phyloP scores from a whole-genome alignment of 1,140 invertebrate genomes.

The Contarinia nasturtii region DNA sequence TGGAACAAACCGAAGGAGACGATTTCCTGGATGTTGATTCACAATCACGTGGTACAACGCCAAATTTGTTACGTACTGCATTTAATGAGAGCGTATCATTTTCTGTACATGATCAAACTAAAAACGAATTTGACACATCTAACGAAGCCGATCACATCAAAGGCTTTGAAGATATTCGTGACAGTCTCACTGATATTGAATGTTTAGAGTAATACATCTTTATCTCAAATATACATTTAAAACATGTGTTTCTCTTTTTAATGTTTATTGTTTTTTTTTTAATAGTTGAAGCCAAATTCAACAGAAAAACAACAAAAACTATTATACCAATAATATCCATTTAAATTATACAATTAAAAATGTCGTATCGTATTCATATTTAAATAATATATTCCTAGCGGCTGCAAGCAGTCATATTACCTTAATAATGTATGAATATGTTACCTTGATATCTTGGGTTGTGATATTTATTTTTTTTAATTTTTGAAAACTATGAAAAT shows the following conservation, averaged over 20 bases:
- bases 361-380: too few relatives aligned
- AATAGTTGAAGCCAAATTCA: too few relatives aligned
- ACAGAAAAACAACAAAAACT: too few relatives aligned
- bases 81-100: constrained; percentile 22
- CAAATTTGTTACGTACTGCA: constrained; percentile 18
- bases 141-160: constrained; percentile 29
- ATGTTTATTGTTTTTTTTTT: too few relatives aligned
- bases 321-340: too few relatives aligned
- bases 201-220: constrained; percentile 19
- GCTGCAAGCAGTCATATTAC: too few relatives aligned
- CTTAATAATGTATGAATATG: too few relatives aligned
- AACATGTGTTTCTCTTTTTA: not conserved
- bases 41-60: constrained; percentile 11
- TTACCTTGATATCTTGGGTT: too few relatives aligned
- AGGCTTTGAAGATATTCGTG: constrained; percentile 17
- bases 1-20: constrained; percentile 29
- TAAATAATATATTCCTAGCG: too few relatives aligned
- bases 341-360: too few relatives aligned
- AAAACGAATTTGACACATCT: constrained; percentile 23
- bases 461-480: not conserved
- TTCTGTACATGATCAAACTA: constrained; percentile 24
- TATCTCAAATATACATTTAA: not conserved
- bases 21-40: constrained; percentile 8
- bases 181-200: constrained; percentile 29
- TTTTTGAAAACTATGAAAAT: too few relatives aligned